Percentiles rank a stretch among this genome's conserved stretches.
Conservation (phyloP, 2,888 invertebrate genomes). For the Lamellibrachia satsuma region DNA sequence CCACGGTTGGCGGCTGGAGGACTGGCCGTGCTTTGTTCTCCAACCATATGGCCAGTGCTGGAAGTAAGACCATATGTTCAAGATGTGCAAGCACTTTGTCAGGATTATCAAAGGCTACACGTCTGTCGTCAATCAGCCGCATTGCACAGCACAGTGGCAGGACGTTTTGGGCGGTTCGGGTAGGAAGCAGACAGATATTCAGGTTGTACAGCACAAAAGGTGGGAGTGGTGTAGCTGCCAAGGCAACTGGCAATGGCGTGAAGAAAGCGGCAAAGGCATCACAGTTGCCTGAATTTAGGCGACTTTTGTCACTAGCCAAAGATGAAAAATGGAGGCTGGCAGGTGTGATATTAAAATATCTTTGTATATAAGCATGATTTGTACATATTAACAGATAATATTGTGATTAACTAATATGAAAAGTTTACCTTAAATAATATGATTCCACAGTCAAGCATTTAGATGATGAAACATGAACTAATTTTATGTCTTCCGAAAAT, state of each 20-base stretch:
- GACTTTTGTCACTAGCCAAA: conserved; percentile 57
- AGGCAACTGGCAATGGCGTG: not conserved
- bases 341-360: conserved; percentile 46
- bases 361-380: not conserved
- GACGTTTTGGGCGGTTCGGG: not conserved
- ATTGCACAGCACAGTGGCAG: conserved; percentile 1
- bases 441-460: not conserved
- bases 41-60: not conserved
- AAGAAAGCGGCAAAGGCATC: not conserved
- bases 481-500: not conserved
- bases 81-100: conserved; percentile 4
- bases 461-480: not conserved
- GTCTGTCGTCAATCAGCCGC: conserved; percentile 5
- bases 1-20: not conserved
- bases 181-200: not conserved
- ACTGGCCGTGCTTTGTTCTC: not conserved
- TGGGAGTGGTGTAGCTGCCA: not conserved
- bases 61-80: not conserved
- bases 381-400: not conserved
- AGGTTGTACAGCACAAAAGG: conserved; percentile 17
- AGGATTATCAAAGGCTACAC: not conserved
- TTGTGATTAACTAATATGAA: conserved; percentile 17
- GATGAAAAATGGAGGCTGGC: conserved; percentile 59
- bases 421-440: not conserved
- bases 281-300: conserved; percentile 46